Evolutionary conservation across 2,888 invertebrate genomes (phyloP).

Genomic region (Rapana venosa): DNA sequence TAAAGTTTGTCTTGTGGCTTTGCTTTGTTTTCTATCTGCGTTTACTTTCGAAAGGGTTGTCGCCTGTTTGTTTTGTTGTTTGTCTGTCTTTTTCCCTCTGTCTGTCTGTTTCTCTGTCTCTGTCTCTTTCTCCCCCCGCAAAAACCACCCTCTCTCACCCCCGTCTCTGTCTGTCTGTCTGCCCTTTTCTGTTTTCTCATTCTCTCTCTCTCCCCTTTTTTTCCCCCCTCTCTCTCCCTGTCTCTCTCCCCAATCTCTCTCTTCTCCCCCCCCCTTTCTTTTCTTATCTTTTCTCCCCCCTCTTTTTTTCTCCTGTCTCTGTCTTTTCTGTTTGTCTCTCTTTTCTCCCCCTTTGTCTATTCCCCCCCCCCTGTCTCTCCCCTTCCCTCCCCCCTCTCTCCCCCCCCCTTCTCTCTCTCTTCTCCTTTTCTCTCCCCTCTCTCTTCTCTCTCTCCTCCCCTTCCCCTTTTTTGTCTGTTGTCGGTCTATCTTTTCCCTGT

Average conservation of each 20-base stretch:
- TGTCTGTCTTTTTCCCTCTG: too few species aligned
- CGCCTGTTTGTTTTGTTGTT: too few species aligned
- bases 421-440: too few species aligned
- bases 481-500: too few species aligned
- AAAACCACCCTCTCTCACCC: neutral
- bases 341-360: too few species aligned
- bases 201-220: neutral
- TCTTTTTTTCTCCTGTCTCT: too few species aligned
- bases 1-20: neutral
- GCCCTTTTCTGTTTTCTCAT: neutral
- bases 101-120: too few species aligned
- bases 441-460: neutral
- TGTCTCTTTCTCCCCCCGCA: neutral
- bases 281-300: neutral
- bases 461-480: too few species aligned
- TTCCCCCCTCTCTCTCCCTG: neutral
- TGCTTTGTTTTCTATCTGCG: neutral
- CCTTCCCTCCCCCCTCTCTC: too few species aligned
- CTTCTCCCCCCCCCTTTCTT: neutral
- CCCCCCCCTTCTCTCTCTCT: too few species aligned
- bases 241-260: neutral
- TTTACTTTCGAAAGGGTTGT: neutral
- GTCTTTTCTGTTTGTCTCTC: too few species aligned
- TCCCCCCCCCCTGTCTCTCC: too few species aligned
- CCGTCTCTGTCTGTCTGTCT: neutral